Conservation (phyloP, 2,888 invertebrate genomes). For the Chrysina gloriosa region DNA sequence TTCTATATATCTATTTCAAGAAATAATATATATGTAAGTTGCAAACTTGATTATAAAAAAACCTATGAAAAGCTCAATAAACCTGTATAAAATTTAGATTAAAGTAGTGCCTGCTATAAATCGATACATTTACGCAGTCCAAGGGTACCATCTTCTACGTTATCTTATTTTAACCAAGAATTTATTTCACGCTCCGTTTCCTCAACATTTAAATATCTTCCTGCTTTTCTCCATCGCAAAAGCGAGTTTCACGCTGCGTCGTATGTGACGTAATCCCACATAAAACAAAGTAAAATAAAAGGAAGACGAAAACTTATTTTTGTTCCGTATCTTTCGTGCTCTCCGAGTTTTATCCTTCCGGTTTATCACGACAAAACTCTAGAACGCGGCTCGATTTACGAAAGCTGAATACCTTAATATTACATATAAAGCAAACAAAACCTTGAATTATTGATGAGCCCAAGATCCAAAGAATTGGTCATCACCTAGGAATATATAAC, state of each 20-base stretch:
- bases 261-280: constrained; percentile 15
- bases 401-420: constrained; percentile 23
- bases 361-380: constrained; percentile 15
- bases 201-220: constrained; percentile 26
- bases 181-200: constrained; percentile 31
- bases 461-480: neutral
- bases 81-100: constrained; percentile 13
- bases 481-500: neutral
- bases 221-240: constrained; percentile 24
- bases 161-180: constrained; percentile 20
- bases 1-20: too few relatives aligned
- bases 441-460: constrained; percentile 28
- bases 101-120: neutral
- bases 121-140: constrained; percentile 11
- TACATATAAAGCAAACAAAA: constrained; percentile 10
- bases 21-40: too few relatives aligned
- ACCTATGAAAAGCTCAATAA: neutral
- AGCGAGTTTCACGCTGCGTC: constrained; percentile 12
- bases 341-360: constrained; percentile 29
- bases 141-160: constrained; percentile 6
- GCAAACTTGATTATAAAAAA: neutral
- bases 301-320: constrained; percentile 12
- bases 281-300: constrained; percentile 12
- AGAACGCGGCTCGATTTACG: constrained; percentile 20
- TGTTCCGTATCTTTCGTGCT: constrained; percentile 10